phyloP scores from a whole-genome alignment of 2,113 vertebrate genomes.

The Petrocephalus microphthalmus region DNA sequence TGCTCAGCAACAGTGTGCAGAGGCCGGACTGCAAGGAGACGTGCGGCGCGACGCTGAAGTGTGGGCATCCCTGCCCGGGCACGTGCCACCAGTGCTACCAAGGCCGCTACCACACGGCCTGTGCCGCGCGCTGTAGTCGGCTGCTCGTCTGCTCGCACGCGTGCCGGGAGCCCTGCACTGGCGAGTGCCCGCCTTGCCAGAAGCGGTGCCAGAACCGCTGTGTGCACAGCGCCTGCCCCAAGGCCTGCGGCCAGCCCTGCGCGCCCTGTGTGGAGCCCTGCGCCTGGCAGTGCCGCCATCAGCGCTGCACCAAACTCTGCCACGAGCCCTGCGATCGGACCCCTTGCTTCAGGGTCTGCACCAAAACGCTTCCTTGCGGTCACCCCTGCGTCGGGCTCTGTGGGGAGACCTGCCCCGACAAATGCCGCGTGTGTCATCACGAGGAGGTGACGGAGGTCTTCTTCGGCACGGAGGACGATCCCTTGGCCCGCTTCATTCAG shows the following conservation, averaged over 20 bases:
- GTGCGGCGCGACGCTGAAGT: conserved; percentile 64
- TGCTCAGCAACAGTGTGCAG: background rate
- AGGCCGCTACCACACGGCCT: conserved; percentile 74
- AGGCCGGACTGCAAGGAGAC: conserved; percentile 45
- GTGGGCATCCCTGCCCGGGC: conserved; percentile 75
- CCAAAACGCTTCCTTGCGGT: conserved; percentile 62
- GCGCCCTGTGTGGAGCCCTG: conserved; percentile 78
- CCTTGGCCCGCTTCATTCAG: conserved; percentile 73
- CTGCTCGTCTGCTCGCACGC: conserved; percentile 79
- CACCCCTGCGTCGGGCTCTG: conserved; percentile 83
- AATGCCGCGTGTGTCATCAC: conserved; percentile 74
- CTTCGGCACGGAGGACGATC: conserved; percentile 81
- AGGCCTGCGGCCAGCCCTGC: conserved; percentile 72
- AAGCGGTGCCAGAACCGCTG: conserved; percentile 74
- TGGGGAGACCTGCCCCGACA: conserved; percentile 79
- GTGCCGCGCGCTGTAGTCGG: conserved; percentile 58
- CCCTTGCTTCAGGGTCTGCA: conserved; percentile 71
- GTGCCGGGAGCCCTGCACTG: conserved; percentile 72
- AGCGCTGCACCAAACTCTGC: conserved; percentile 75
- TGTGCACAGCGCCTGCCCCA: conserved; percentile 76
- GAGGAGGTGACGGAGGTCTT: conserved; percentile 81
- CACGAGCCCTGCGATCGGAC: conserved; percentile 78
- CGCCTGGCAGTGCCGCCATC: conserved; percentile 75
- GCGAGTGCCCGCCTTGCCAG: conserved; percentile 71
- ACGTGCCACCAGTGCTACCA: conserved; percentile 71